These are phyloP conservation scores for Aramus guarauna DNA, from an alignment of 2,113 vertebrate species.

Conservation along the genomic window DNA sequence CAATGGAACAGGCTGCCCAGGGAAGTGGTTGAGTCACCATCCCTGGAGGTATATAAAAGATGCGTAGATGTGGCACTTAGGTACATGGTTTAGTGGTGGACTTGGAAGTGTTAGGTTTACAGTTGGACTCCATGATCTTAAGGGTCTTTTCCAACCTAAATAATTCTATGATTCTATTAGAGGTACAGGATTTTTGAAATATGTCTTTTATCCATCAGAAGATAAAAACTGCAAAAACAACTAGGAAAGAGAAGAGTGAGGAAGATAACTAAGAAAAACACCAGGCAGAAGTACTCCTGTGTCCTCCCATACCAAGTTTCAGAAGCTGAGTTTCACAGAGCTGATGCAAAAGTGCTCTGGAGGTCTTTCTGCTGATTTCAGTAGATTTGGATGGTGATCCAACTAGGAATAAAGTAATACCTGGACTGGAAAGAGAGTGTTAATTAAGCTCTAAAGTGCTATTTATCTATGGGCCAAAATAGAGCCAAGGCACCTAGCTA, in stretches of 20 bases:
- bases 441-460: neutral
- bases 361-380: neutral
- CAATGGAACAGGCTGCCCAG: no score
- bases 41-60: no score
- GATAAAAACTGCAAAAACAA: neutral
- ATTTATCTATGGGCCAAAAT: neutral
- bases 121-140: no score
- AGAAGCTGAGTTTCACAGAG: neutral
- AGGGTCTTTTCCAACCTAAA: no score
- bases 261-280: neutral
- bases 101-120: no score
- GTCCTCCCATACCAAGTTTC: neutral
- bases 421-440: neutral
- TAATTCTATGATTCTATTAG: neutral
- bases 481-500: neutral
- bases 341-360: neutral
- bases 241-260: neutral
- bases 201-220: neutral
- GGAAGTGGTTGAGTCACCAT: no score
- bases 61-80: no score
- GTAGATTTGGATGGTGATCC: neutral
- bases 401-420: neutral
- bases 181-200: neutral
- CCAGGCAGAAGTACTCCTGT: neutral
- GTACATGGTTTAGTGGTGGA: no score